Conservation (phyloP, 2,888 invertebrate species). For the Chaitophorus viminalis region DNA sequence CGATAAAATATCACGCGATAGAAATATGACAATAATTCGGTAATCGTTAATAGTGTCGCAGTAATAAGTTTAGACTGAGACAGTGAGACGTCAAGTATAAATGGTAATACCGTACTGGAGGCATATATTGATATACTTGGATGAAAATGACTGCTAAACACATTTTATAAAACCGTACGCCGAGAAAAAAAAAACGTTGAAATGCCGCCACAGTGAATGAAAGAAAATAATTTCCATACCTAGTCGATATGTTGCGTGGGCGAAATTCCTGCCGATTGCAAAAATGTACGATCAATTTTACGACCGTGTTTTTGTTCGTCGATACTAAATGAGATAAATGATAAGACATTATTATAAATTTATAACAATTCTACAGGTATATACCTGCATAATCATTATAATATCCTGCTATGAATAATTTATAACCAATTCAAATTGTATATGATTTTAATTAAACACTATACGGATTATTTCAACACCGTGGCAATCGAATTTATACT, state of each 20-base stretch:
- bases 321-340: background rate
- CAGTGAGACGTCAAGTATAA: too few relatives aligned
- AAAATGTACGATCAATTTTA: background rate
- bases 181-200: background rate
- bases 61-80: too few relatives aligned
- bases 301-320: background rate
- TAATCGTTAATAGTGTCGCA: too few relatives aligned
- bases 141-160: too few relatives aligned
- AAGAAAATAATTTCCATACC: background rate
- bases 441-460: too few relatives aligned
- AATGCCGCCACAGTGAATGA: background rate
- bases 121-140: too few relatives aligned
- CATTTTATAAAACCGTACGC: too few relatives aligned
- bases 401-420: too few relatives aligned
- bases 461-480: background rate
- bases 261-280: background rate
- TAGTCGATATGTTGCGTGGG: background rate
- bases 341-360: background rate
- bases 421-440: too few relatives aligned
- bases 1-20: too few relatives aligned
- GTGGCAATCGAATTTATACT: background rate
- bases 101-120: too few relatives aligned
- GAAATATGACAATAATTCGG: too few relatives aligned
- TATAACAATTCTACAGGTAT: background rate
- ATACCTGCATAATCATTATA: background rate